Conservation (phyloP, 1,140 invertebrate species). For the Halyomorpha halys region DNA sequence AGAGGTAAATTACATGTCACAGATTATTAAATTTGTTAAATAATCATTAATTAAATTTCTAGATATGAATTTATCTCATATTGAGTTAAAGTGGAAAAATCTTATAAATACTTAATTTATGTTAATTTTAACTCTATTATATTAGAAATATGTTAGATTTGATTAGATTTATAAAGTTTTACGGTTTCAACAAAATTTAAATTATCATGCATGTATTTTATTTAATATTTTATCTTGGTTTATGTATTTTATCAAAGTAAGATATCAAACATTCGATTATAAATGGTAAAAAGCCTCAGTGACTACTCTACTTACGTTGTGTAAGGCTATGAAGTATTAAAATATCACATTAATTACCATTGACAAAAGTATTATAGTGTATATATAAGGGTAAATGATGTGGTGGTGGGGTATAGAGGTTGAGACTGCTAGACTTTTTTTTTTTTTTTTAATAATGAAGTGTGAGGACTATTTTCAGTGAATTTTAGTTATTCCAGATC, state of each 20-base stretch:
- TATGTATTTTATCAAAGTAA: not conserved
- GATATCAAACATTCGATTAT: not conserved
- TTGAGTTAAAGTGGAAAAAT: no score
- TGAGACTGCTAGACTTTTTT: slow-evolving; percentile 2
- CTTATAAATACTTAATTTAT: no score
- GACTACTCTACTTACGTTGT: not conserved
- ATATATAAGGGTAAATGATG: slow-evolving; percentile 7
- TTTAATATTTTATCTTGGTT: not conserved
- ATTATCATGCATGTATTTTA: not conserved
- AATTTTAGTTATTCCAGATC: not conserved
- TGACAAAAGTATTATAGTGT: slow-evolving; percentile 8
- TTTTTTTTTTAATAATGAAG: not conserved
- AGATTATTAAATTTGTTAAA: no score
- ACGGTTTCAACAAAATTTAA: not conserved
- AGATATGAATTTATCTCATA: no score
- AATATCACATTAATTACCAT: slow-evolving; percentile 4
- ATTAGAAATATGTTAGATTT: no score
- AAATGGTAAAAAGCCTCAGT: not conserved
- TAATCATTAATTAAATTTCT: no score
- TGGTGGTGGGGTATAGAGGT: slow-evolving; percentile 4
- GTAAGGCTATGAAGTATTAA: not conserved
- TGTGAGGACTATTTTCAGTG: not conserved
- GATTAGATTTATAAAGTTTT: not conserved
- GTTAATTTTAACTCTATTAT: no score
- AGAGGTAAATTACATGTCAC: no score